A percentile compares a stretch with the other conserved stretches of the same genome.
phyloP scores from a whole-genome alignment of 1,140 invertebrate genomes.

The Drosophila arizonae region DNA sequence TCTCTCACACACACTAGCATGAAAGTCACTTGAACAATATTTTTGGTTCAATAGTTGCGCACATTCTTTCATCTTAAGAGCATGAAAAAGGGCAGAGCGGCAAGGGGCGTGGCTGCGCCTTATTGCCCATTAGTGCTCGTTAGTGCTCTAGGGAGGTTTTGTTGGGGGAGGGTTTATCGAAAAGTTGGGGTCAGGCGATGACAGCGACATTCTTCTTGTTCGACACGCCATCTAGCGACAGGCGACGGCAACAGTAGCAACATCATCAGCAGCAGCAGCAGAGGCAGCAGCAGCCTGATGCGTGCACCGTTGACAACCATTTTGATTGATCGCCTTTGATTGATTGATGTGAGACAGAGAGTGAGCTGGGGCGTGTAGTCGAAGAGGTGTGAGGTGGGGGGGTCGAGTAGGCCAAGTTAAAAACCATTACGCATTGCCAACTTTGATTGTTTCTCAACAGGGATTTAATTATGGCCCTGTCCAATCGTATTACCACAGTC shows the following conservation, averaged over 20 bases:
- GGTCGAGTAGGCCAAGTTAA: slow-evolving; percentile 41
- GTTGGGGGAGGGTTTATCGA: slow-evolving; percentile 2
- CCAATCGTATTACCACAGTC: slow-evolving; percentile 18
- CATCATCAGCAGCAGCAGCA: slow-evolving; percentile 29
- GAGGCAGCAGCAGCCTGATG: slow-evolving; percentile 48
- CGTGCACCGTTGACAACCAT: slow-evolving; percentile 63
- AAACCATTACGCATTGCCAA: slow-evolving; percentile 67
- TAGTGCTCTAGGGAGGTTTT: slow-evolving; percentile 27
- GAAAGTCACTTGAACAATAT: slow-evolving; percentile 41
- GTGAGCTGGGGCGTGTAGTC: not conserved
- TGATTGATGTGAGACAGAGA: slow-evolving; percentile 58
- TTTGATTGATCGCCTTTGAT: slow-evolving; percentile 78
- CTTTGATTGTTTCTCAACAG: slow-evolving; percentile 70
- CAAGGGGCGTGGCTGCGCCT: not conserved
- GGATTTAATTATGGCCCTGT: slow-evolving; percentile 69
- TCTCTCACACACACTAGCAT: slow-evolving; percentile 1
- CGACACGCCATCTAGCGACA: slow-evolving; percentile 74
- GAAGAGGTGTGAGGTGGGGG: not conserved
- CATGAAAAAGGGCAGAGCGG: not conserved
- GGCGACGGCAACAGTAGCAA: slow-evolving; percentile 8
- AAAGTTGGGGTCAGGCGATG: slow-evolving; percentile 56
- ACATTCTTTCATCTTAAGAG: slow-evolving; percentile 16
- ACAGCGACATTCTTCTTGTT: slow-evolving; percentile 71
- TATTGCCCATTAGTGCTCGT: slow-evolving; percentile 73
- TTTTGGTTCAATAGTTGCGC: slow-evolving; percentile 69